Evolutionary conservation across 2,113 vertebrate species (phyloP), one percentile per base, ranked within the genome.

Genomic region (Sylvilagus bachmani): DNA sequence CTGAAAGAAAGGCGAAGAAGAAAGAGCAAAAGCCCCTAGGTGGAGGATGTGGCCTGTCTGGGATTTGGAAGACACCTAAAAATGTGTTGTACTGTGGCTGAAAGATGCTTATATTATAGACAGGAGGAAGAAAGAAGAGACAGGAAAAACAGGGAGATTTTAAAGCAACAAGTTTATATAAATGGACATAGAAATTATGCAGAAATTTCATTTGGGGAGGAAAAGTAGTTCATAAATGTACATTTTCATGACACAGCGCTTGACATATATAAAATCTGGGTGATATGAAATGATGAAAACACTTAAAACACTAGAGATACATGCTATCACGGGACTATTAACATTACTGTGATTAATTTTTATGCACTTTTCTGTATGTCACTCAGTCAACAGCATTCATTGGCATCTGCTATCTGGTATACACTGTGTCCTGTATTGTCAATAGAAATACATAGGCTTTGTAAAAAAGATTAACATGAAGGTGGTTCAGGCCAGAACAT

Each of bases 141-240:
- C 17, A 12, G 33, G 27, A 25, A 53, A 79, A 77, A 77, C 25
- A 55, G 22, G 44, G 25, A 66, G 9, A 74, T 13, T 83, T 71
- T 49, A 86, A 66, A 79, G 44, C 11, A 33, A 55, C 17, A 73
- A 90, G 22, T 77, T 77, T 77, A 49, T 89, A 67, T 5, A 88
- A 36, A 67, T 5, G 17, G 24, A 66, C 4, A 16, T 7, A 53
- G 11, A 75, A 87, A 80, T 84, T 91, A 70, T 81, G 3, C 16
- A 78, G 58, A 83, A 31, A 64, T 31, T 49, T 67, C 44, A 16
- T 77, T 71, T 73, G 22, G 31, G 27, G 17, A 53, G 14, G 78
- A 27, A 31, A 83, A 78, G 81, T 82, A n/a, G 86, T 82, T 86
- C 77, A 17, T 31, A 86, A 86, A 82, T 81, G 24, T 51, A 12